A percentile compares a stretch with the other conserved stretches of the same genome.
These are phyloP conservation scores for Tangara arthus DNA, from an alignment of 2,797 vertebrate species.

Conservation along the genomic window DNA sequence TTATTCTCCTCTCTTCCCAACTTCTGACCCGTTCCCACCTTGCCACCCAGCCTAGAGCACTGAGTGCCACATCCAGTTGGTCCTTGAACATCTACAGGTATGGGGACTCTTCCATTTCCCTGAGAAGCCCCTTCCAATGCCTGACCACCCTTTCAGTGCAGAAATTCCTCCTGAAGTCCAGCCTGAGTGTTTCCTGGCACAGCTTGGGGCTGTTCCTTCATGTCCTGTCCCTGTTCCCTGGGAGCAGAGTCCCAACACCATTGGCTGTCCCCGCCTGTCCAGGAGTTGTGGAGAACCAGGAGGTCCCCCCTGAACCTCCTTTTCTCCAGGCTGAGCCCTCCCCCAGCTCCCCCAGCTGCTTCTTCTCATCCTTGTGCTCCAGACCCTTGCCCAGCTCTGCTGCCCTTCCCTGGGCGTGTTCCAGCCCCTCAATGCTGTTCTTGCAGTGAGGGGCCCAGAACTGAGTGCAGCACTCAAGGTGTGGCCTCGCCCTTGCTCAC, in stretches of 20 bases:
- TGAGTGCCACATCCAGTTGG: fast-evolving
- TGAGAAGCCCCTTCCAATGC: neutral
- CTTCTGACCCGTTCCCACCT: neutral
- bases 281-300: neutral
- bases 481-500: neutral
- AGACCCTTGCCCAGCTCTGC: neutral
- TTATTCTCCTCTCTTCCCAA: neutral
- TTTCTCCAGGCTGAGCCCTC: neutral
- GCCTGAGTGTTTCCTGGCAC: neutral
- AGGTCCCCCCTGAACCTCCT: neutral
- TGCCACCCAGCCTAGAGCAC: neutral
- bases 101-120: neutral
- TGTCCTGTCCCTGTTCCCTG: neutral
- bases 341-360: neutral
- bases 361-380: neutral
- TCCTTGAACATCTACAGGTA: neutral
- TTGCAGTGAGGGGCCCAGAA: neutral
- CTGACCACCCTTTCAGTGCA: neutral
- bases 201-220: neutral
- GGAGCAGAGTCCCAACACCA: fast-evolving
- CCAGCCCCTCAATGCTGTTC: neutral
- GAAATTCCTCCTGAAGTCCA: neutral
- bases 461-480: neutral
- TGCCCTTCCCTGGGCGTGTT: neutral
- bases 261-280: neutral